Evolutionary conservation across 2,797 vertebrate genomes (phyloP), one percentile per base, ranked within the genome.

Genomic region (Sebastes itinus): DNA sequence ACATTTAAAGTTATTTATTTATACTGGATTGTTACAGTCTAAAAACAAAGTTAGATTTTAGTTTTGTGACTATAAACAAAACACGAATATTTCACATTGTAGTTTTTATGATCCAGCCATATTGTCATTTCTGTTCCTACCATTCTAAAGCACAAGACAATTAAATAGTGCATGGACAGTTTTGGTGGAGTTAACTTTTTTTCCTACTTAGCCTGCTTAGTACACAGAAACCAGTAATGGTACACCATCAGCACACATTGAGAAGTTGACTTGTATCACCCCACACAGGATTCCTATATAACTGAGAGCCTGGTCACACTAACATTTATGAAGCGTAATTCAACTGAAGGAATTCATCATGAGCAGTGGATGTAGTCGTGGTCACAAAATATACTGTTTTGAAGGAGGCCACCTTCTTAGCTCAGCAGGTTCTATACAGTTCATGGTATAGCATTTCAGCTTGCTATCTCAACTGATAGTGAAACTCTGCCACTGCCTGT

Each of bases 61-160:
- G 3, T 42, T 71, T 64, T 72, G 35, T 16, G 13, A 60, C 23
- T 38, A 16, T n/a, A 46, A 58, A 12, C 8, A 11, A 72, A 65
- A 42, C 16, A 52, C 46, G 1, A 42, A 54, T 16, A 74, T 69
- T 69, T 62, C 23, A 75, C 8, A 59, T 35, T 64, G 33, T 59
- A n/a, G 46, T 64, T 56, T 52, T 56, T 59, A 13, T 70, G 22
- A 46, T 38, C 35, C 58, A 65, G 73, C 28, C 32, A 16, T 52
- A 80, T 42, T 63, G 56, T 78, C 65, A 67, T 78, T 71, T 78
- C 75, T 49, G 60, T 38, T 63, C 7, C 23, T 49, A 18, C 49
- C 49, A 33, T 8, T 58, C 6, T 46, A 70, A 33, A 27, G 22
- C 9, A 22, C 10, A 33, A 11, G 46, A 42, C 23, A 54, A 6